Evolutionary conservation across 2,113 vertebrate species (phyloP).

Genomic region (Butorides virescens): DNA sequence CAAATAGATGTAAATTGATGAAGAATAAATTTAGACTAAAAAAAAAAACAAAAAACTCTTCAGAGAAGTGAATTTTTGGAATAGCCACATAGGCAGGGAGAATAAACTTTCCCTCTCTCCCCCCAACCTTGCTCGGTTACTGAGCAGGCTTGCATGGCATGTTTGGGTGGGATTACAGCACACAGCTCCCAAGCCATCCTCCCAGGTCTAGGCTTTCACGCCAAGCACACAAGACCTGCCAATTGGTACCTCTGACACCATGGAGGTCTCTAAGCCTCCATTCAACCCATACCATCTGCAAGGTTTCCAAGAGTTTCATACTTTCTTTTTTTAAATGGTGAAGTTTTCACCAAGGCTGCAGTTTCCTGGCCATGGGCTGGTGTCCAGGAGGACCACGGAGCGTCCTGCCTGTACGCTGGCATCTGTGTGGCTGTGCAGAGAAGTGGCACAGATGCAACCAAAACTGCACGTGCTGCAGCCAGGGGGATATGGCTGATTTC

Average conservation of each 20-base stretch:
- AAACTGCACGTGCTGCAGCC: fast-evolving
- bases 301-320: not conserved
- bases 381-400: not conserved
- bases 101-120: not conserved
- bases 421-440: fast-evolving
- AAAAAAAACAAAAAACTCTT: not conserved
- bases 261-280: not conserved
- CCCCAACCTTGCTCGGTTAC: not conserved
- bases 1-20: conserved; percentile 52
- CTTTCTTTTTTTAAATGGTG: not conserved
- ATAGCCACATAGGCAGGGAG: not conserved
- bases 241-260: not conserved
- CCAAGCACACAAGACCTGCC: not conserved
- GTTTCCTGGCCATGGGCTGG: not conserved
- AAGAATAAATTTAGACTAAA: not conserved
- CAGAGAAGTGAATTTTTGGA: not conserved
- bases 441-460: not conserved
- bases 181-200: not conserved
- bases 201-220: not conserved
- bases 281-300: not conserved
- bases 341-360: not conserved
- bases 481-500: not conserved
- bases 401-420: not conserved
- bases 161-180: not conserved
- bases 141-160: not conserved